Evolutionary conservation across 2,797 vertebrate species (phyloP), one percentile per base, ranked within the genome.

Genomic region (Malurus splendens): DNA sequence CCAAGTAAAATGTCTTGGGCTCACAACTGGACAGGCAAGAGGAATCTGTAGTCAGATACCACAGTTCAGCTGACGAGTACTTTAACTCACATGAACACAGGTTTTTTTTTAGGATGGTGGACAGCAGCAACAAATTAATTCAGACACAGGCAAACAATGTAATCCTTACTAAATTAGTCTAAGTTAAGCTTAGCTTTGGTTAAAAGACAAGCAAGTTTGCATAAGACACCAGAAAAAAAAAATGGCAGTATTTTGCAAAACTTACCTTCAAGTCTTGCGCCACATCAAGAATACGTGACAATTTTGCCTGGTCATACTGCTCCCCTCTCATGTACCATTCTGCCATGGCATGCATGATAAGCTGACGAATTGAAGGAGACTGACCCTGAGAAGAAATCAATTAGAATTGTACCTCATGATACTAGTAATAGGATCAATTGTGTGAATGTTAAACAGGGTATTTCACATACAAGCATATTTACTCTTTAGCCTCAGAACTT

Each of bases 311-410:
- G 94, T 99, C 99, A 56, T 99, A 99, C 96, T 99, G 99, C 83
- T 99, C 99, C 72, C 99, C 99, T 96, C 99, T 98, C 99, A 99
- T 99, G 97, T 99, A 99, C 99, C 99, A 99, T 95, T 99, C 99
- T 73, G 99, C 99, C 99, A 99, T 99, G 7, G 99, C 99, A 97
- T 99, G 99, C 99, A 99, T 99, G 95, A 99, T 99, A 59, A 99
- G 98, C 96, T 99, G 99, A 87, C 99, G 99, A 94, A 99, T 99
- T 32, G 99, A 99, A 82, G 99, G 99, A 97, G 99, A 99, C 96
- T 99, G 99, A 92, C 99, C 99, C 98, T 98, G 81, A 41, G 85
- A 61, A 94, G 85, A 95, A 64, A 65, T 18, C 64, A 64, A 64
- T 67, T 6, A 60, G 17, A 41, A 71, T 41, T 86, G 25, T 32